phyloP scores from a whole-genome alignment of 1,140 invertebrate species.

The Zelostemma sp. region DNA sequence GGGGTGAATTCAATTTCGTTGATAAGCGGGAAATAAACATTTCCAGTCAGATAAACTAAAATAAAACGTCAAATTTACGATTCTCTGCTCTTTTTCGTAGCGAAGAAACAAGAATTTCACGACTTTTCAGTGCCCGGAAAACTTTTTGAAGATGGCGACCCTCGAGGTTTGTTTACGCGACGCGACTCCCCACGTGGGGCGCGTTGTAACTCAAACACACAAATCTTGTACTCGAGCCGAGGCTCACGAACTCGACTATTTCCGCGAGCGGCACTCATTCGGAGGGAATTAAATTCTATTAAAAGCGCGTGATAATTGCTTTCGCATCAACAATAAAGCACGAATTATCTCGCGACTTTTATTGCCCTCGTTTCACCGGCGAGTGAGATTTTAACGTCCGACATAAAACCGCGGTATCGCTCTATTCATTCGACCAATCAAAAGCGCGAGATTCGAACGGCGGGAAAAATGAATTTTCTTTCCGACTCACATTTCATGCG shows the following conservation, averaged over 20 bases:
- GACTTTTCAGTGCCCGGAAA: slow-evolving; percentile 29
- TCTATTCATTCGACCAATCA: slow-evolving; percentile 26
- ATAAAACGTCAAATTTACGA: too few relatives aligned
- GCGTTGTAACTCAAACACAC: slow-evolving; percentile 40
- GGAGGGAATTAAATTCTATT: slow-evolving; percentile 29
- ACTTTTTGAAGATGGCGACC: slow-evolving; percentile 57
- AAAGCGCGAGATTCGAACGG: too few relatives aligned
- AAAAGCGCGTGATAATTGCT: slow-evolving; percentile 20
- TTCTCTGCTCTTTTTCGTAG: too few relatives aligned
- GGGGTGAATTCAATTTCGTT: too few relatives aligned
- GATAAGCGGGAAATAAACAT: too few relatives aligned
- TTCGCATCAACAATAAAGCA: slow-evolving; percentile 31
- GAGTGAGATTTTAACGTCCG: slow-evolving; percentile 10
- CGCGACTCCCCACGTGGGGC: slow-evolving; percentile 63
- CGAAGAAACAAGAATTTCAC: too few relatives aligned
- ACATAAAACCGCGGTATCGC: slow-evolving; percentile 25
- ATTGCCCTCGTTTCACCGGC: slow-evolving; percentile 24
- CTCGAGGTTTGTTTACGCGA: slow-evolving; percentile 64
- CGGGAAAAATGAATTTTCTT: slow-evolving; percentile 5
- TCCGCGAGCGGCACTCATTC: neutral
- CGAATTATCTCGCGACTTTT: slow-evolving; percentile 31
- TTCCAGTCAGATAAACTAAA: too few relatives aligned
- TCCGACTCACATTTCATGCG: slow-evolving; percentile 68
- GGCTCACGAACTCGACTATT: neutral
- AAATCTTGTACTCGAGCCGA: slow-evolving; percentile 12